Base-by-base conservation (phyloP, 1,140 invertebrate species). In the Acromyrmex heyeri region DNA sequence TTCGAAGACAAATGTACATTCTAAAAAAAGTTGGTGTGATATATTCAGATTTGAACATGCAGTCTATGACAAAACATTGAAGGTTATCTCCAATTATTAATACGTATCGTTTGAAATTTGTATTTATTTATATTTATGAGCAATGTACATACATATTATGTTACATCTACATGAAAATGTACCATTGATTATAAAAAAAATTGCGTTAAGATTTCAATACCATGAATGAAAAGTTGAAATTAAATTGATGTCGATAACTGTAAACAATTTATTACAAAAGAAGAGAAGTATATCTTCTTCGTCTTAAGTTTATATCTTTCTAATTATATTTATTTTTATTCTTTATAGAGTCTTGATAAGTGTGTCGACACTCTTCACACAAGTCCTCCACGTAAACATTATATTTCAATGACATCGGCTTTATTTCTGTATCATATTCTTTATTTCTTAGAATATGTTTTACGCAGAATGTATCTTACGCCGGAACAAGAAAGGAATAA, bases 291-390 rank as follows among this genome's bases (percentile, higher is more conserved):
- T 48, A 70, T 16, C 16, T 72, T 48, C n/a, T 44, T 55, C 4
- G 3, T 53, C 6, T 72, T 72, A 30, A 10, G 8, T 30, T 73
- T 55, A 34, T 55, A 73, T 12, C 21, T 38, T 73, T 21, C 30
- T 70, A 70, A 70, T 50, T 24, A 57, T 4, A 34, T 4, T 57
- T 34, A 34, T 34, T 38, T 34, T 57, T 34, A 34, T 53, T 57
- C 7, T 57, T 44, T 82, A 18, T 14, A 82, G 78, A 72, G 72
- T 82, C 7, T 82, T 48, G 12, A 72, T 4, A 82, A 82, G 16
- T 24, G 48, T 16, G n/a, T 48, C 24, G 53, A 48, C 1, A 14
- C 48, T 82, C 67, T 73, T 5, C 16, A 1, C 27, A 38, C 21
- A 2, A 69, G 16, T 34, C 6, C 67, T 72, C 21, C 3, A 12